Evolutionary conservation across 2,113 vertebrate species (phyloP).

Genomic region (Tricholaema leucomelas): DNA sequence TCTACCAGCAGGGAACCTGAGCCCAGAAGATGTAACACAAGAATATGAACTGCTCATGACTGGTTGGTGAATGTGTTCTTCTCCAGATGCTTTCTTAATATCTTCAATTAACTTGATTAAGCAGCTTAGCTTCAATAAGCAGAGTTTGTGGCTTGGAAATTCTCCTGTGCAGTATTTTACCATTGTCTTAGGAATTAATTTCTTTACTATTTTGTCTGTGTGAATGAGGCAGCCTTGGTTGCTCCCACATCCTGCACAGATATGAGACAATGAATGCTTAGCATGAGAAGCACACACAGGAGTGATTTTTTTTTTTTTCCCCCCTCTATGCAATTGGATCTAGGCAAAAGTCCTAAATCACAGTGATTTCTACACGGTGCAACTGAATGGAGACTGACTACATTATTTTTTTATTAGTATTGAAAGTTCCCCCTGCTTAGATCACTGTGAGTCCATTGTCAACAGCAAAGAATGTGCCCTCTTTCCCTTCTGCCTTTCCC

Average conservation of each 20-base stretch:
- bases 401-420: not conserved
- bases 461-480: not conserved
- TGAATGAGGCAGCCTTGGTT: not conserved
- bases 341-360: constrained; percentile 27
- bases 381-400: not conserved
- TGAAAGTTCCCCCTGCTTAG: not conserved
- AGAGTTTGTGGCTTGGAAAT: constrained; percentile 37
- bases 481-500: not conserved
- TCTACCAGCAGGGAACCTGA: not conserved
- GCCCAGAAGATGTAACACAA: not conserved
- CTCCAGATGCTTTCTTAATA: constrained; percentile 47
- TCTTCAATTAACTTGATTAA: constrained; percentile 62
- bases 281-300: not conserved
- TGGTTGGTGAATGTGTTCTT: not conserved
- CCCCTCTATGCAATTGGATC: not conserved
- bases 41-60: not conserved
- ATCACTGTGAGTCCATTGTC: not conserved
- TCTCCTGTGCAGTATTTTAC: constrained; percentile 21
- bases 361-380: not conserved
- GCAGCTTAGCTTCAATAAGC: constrained; percentile 42
- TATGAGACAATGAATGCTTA: not conserved
- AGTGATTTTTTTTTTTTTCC: not conserved
- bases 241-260: not conserved
- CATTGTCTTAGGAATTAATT: constrained; percentile 18
- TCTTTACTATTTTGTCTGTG: not conserved